Evolutionary conservation across 2,797 vertebrate species (phyloP), one percentile per base, ranked within the genome.

Genomic region (Brachymystax lenok): DNA sequence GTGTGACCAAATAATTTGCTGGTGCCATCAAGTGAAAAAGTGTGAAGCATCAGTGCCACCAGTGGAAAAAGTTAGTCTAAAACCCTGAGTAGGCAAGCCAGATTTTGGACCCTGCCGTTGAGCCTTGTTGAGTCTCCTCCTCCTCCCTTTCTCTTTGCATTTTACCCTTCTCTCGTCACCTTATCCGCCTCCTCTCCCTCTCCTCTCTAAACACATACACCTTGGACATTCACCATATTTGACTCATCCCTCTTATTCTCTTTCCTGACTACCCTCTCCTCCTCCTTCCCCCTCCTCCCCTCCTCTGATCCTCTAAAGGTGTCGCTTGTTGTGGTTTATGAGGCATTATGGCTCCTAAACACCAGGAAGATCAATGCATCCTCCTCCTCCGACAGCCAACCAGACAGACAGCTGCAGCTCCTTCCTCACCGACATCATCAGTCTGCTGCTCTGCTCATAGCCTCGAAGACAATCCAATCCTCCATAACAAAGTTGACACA

Each of bases 331-430:
- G 46, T 75, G 75, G 84, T 85, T 80, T 83, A 83, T 83, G 80
- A 81, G 70, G 77, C 4, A 2, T 71, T 69, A 30, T 75, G 80
- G 73, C 78, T 33, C 78, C 77, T 21, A 27, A 86, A 83, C 80
- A 77, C 74, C 79, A 70, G 50, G 85, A 87, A 85, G 86, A 87
- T 90, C 84, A 82, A 27, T 1, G 51, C 74, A 82, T 87, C 70
- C 33, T 76, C 82, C 77, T 81, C 24, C 12, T 6, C 76, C 3
- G 17, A 68, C 12, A 21, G 50, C 24, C 33, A 35, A 35, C 33
- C 33, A 35, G 33, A 33, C 35, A 40, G 35, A 46, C 40, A 46
- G 40, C 40, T 46, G 40, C 40, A 12, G 40, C 40, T 46, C 40
- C 40, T 10, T 46, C 10, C 40, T 46, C 40, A 46, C 40, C 10